Evolutionary conservation across 2,113 vertebrate species (phyloP), one percentile per base, ranked within the genome.

Genomic region (Sigmodon hispidus): DNA sequence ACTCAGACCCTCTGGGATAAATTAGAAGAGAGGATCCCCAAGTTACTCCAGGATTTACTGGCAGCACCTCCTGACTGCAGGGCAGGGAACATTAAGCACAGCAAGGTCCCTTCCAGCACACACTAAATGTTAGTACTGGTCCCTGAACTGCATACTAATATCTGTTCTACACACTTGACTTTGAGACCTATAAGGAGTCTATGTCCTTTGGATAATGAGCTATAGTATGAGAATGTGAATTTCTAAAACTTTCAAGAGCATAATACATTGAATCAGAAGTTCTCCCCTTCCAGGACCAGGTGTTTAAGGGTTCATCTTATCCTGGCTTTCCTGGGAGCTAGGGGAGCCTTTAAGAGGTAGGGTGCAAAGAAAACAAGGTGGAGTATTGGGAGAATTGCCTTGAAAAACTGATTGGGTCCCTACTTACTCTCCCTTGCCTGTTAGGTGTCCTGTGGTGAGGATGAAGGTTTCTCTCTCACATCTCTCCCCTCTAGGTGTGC

Each of bases 211-310:
- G 16, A 34, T 50, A 26, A 76, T 87, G 52, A 70, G 29, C 10
- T 88, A 3, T 50, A 22, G 43, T 87, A 40, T 48, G 73, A 80
- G 7, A 93, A 86, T 67, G 29, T 95, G 50, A 94, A 72, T 11
- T 40, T 73, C 57, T 67, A 59, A 73, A 67, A 92, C 19, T 83
- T 86, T 94, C 52, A 93, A 72, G 52, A 63, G 4, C 6, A 15
- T 13, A 40, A 9, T 65, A 9, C 3, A 43, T 91, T 45, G n/a
- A 2, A 70, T 57, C 12, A 4, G 9, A 52, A 69, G 7, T 31
- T 7, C 13, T 9, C 43, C 10, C 13, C 43, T 26, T 11, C 34
- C 50, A 69, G n/a, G 11, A 1, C 10, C 12, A 45, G 36, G 16
- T 69, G 61, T 45, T 45, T 70, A 40, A 55, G 50, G 4, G 2